These are phyloP conservation scores for Thomomys bottae DNA, from an alignment of 2,113 vertebrate genomes.

Conservation along the genomic window DNA sequence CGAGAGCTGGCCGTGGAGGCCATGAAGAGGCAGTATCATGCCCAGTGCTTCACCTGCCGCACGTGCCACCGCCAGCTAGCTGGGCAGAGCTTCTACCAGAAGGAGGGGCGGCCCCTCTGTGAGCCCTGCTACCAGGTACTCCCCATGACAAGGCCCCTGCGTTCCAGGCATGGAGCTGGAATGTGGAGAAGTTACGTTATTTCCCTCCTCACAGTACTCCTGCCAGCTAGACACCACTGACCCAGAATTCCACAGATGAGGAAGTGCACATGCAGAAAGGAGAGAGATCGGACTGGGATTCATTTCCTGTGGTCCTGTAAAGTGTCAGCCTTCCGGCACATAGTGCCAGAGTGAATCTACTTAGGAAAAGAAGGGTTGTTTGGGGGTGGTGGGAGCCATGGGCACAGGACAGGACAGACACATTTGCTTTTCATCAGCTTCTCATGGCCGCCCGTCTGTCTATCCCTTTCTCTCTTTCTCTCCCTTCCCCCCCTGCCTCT, in stretches of 20 bases:
- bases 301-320: not conserved
- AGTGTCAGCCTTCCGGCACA: not conserved
- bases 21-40: slow-evolving; percentile 93
- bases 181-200: fast-evolving
- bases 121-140: slow-evolving; percentile 93
- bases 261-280: not conserved
- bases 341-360: not conserved
- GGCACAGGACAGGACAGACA: too few relatives aligned
- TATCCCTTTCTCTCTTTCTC: too few relatives aligned
- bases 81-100: slow-evolving; percentile 93
- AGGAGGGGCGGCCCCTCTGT: slow-evolving; percentile 91
- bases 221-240: not conserved
- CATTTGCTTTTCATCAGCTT: too few relatives aligned
- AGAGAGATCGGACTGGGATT: not conserved
- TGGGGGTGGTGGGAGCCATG: not conserved
- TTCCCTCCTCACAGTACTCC: not conserved
- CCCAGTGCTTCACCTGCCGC: slow-evolving; percentile 93
- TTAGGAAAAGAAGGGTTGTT: not conserved
- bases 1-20: slow-evolving; percentile 88
- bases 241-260: slow-evolving; percentile 7
- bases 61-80: slow-evolving; percentile 89
- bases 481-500: too few relatives aligned
- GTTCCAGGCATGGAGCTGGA: not conserved
- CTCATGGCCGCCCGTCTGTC: too few relatives aligned
- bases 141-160: fast-evolving